These are phyloP conservation scores for Orchesella flavescens DNA, from an alignment of 2,888 invertebrate species.

Conservation along the genomic window DNA sequence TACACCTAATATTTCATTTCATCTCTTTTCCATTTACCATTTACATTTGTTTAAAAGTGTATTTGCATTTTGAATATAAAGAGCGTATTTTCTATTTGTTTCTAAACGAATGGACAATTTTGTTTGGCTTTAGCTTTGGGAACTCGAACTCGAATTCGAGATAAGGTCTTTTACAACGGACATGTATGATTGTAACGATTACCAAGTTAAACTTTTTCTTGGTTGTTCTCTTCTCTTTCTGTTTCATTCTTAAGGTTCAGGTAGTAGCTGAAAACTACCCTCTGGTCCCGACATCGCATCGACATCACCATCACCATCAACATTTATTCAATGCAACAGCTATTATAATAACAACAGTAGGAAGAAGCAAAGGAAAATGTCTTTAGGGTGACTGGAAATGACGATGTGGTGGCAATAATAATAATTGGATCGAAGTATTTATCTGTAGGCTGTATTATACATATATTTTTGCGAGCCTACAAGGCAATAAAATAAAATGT, in stretches of 20 bases:
- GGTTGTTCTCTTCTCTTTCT: neutral
- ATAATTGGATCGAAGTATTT: conserved; percentile 49
- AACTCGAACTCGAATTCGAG: too few species aligned
- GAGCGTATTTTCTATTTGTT: too few species aligned
- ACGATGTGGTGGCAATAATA: conserved; percentile 40
- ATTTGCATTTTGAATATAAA: neutral
- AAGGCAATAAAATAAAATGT: too few species aligned
- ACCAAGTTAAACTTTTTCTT: neutral
- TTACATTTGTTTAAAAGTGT: conserved; percentile 35
- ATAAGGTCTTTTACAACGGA: conserved; percentile 28
- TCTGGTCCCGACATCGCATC: conserved; percentile 34
- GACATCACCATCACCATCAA: neutral
- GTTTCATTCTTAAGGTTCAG: conserved; percentile 19
- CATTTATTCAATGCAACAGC: conserved; percentile 28
- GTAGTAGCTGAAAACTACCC: conserved; percentile 49
- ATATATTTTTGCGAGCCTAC: neutral
- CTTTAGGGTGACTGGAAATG: conserved; percentile 60
- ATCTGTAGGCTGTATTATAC: conserved; percentile 55
- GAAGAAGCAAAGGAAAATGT: conserved; percentile 41
- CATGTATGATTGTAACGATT: neutral
- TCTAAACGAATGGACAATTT: conserved; percentile 28
- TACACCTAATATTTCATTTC: conserved; percentile 23
- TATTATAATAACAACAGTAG: conserved; percentile 47
- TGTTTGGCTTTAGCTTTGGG: too few species aligned
- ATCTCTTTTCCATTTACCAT: conserved; percentile 40